Base-by-base conservation (phyloP, 2,797 vertebrate genomes). In the Periophthalmus magnuspinnatus region DNA sequence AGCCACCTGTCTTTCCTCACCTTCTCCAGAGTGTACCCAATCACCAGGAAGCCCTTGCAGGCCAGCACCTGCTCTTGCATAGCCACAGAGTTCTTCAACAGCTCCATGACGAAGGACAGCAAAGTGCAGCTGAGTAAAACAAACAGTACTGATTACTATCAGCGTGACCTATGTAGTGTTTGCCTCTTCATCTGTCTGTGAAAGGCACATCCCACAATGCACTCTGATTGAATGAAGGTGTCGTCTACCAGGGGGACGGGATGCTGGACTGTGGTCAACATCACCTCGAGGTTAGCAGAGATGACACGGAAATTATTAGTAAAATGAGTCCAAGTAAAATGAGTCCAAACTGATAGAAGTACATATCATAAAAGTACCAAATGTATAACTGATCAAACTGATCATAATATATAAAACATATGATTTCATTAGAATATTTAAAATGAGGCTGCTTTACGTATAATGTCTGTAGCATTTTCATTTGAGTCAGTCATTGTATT, bases 51-150 rank as follows among this genome's bases (percentile, higher is more conserved):
- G 89, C 98, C 98, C 91, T 99, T 99, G 89, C 94, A 97, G 85
- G 97, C 93, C 80, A 98, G 93, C 90, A 99, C 96, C 91, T 99
- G 98, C 77, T 99, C 98, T 93, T 99, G 98, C 98, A 99, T 99
- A 84, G 97, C 95, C 83, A 99, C 93, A 0, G 97, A 99, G 91
- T 96, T 97, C 94, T 96, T 98, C 92, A 99, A 84, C 80, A 99
- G 91, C 87, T 99, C 98, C 97, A 99, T 96, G 84, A 99, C 94
- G 78, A 99, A 99, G 75, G 96, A 92, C 65, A 99, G 84, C 86
- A 99, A 92, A 68, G 97, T 98, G 86, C 95, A 96, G 92, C 97
- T 99, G 60, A 71, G 50, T 13, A 57, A 80, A 52, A 68, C 45
- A 75, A 1, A 72, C 24, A 36, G 81, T 38, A 58, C 19, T 71